Evolutionary conservation across 53 echinoderm and acorn worm genomes (phyloP), one percentile per base, ranked within the genome.

Genomic region (Holothuria scabra): DNA sequence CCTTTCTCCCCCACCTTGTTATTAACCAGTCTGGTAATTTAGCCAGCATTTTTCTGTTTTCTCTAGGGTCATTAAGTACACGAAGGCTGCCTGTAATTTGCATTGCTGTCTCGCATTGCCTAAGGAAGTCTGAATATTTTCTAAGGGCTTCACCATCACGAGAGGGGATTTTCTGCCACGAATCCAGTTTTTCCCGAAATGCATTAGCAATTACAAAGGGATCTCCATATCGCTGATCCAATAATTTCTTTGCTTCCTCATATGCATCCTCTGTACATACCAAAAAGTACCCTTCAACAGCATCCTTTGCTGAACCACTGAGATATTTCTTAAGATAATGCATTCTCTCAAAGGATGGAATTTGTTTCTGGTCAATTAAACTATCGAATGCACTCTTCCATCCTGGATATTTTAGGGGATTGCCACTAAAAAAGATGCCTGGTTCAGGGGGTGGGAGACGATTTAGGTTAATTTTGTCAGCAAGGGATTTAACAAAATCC

Each of bases 141-240:
- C 74, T 38, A 41, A 56, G 75, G 18, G 19, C 29, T 19, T 55
- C 20, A n/a, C 75, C 55, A 75, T 75, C 56, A 49, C 75, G 20
- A 10, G 72, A 21, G 2, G 37, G 35, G 5, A 72, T 72, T 37
- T 72, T 72, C 18, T 41, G 72, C 72, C 72, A 72, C 9, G 72
- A 37, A 34, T 72, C 72, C 8, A 72, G 4, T 24, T 46, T 72
- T 4, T 72, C 72, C 37, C 72, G 3, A n/a, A 46, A 72, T n/a
- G 72, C 72, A 34, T 72, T n/a, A n/a, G n/a, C n/a, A n/a, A n/a
- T n/a, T n/a, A n/a, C n/a, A n/a, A n/a, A n/a, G n/a, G n/a, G n/a
- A 72, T 75, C 75, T 2, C 75, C 75, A 75, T 75, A 75, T 9
- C 75, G 46, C 28, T 75, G 46, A 56, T 75, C 55, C 25, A 75